phyloP scores from a whole-genome alignment of 2,113 vertebrate species.

The Camelus bactrianus region DNA sequence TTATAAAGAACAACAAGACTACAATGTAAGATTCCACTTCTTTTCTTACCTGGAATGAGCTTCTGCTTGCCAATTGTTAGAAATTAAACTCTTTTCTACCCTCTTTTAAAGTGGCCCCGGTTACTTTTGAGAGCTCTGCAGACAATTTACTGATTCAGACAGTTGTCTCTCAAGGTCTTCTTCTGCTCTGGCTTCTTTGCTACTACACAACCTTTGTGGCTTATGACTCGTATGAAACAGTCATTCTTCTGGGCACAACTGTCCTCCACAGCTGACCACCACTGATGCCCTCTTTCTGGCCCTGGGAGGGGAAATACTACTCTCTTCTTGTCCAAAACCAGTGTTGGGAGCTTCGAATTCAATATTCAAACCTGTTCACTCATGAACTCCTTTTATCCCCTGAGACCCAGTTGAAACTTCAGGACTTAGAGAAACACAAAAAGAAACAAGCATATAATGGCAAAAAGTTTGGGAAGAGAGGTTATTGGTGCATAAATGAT shows the following conservation, averaged over 20 bases:
- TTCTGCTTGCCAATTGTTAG: neutral
- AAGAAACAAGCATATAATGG: neutral
- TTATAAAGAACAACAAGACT: neutral
- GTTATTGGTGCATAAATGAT: neutral
- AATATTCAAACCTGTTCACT: neutral
- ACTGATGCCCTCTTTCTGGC: neutral
- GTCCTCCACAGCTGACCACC: neutral
- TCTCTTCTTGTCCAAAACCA: neutral
- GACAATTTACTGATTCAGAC: neutral
- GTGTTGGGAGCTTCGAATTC: neutral
- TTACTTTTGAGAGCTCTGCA: neutral
- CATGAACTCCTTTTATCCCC: neutral
- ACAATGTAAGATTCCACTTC: neutral
- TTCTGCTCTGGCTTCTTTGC: neutral
- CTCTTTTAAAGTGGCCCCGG: slow-evolving; percentile 20
- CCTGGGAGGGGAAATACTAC: neutral
- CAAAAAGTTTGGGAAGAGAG: neutral
- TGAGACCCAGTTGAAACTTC: neutral
- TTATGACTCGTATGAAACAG: neutral
- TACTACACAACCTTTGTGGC: neutral
- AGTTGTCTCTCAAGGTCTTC: neutral
- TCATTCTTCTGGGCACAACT: neutral
- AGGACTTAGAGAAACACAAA: slow-evolving; percentile 24
- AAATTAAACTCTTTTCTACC: neutral
- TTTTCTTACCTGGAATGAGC: neutral